Base-by-base conservation (phyloP, 2,113 vertebrate genomes). In the Sciurus niger region DNA sequence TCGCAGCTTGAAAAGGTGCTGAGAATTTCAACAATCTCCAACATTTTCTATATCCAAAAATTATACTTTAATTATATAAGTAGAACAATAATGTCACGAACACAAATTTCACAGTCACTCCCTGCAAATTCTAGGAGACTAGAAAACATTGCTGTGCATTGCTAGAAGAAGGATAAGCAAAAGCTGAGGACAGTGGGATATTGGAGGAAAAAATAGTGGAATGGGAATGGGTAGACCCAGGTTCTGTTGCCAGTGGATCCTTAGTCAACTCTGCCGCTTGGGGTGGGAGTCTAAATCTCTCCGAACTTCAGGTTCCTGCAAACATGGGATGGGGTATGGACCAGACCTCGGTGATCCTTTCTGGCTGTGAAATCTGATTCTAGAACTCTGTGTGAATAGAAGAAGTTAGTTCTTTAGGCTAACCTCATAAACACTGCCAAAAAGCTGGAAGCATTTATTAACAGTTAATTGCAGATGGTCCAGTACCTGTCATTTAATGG, bases 1-100 rank as follows among this genome's bases (percentile, higher is more conserved):
- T 67, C 24, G 28, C 80, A 67, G 4, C 68, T 93, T 92, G 48
- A 78, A 93, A 93, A 94, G 93, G 74, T 93, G 68, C 65, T 79
- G 89, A 88, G 80, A 82, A 68, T 91, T 82, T 96, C 72, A 86
- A 58, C 73, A 14, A 72, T 77, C 63, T 83, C 67, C 73, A 90
- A 67, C 48, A 53, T 93, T 82, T 83, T 63, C 48, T 70, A 79
- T 51, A 80, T 68, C 46, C 85, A 58, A 20, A 94, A 93, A 95
- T 89, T 93, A 65, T 82, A 74, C 84, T 78, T 97, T 93, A 94
- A 95, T 96, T 88, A 77, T 70, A 2, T 84, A 94, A 74, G 55
- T 70, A 60, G 84, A 79, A 40, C n/a, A 72, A 60, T 58, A 84
- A 89, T 65, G 68, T 51, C 80, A 90, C 70, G 96, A 70, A 84